These are phyloP conservation scores for Antheraea pernyi DNA, from an alignment of 1,140 invertebrate genomes.

Conservation along the genomic window DNA sequence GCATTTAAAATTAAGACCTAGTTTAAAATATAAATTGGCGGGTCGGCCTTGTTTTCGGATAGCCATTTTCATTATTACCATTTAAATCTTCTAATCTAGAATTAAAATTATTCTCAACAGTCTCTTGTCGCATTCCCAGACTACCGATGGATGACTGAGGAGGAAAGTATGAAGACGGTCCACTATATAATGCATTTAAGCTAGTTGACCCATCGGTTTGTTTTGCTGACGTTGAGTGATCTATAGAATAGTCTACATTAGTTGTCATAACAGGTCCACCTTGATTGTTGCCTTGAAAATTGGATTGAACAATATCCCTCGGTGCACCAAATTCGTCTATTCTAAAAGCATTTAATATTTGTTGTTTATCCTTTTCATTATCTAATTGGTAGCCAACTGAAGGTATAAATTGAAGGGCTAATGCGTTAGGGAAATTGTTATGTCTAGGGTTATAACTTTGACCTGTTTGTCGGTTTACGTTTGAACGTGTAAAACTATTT, in stretches of 20 bases:
- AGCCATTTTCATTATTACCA: constrained; percentile 44
- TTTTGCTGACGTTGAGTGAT: constrained; percentile 35
- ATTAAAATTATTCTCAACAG: constrained; percentile 37
- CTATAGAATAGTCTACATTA: constrained; percentile 42
- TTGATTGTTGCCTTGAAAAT: constrained; percentile 28
- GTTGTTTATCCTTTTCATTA: constrained; percentile 52
- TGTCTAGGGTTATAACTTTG: constrained; percentile 1
- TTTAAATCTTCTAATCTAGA: constrained; percentile 57
- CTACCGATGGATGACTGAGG: constrained; percentile 58
- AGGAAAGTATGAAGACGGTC: constrained; percentile 63
- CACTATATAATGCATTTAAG: constrained; percentile 46
- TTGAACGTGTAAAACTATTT: constrained; percentile 8
- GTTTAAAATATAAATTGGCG: constrained; percentile 38
- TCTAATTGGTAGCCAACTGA: constrained; percentile 60
- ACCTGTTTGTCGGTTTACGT: constrained; percentile 7
- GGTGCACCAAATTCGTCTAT: constrained; percentile 47
- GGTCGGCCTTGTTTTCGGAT: constrained; percentile 43
- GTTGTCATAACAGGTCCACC: constrained; percentile 28
- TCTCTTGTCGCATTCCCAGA: constrained; percentile 30
- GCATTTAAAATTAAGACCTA: not conserved
- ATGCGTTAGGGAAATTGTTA: constrained; percentile 31
- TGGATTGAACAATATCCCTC: constrained; percentile 23
- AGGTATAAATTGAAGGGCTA: constrained; percentile 54
- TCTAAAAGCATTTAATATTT: constrained; percentile 47
- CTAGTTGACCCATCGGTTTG: constrained; percentile 32